Conservation (phyloP, 2,113 vertebrate genomes). For the Empidonax traillii region DNA sequence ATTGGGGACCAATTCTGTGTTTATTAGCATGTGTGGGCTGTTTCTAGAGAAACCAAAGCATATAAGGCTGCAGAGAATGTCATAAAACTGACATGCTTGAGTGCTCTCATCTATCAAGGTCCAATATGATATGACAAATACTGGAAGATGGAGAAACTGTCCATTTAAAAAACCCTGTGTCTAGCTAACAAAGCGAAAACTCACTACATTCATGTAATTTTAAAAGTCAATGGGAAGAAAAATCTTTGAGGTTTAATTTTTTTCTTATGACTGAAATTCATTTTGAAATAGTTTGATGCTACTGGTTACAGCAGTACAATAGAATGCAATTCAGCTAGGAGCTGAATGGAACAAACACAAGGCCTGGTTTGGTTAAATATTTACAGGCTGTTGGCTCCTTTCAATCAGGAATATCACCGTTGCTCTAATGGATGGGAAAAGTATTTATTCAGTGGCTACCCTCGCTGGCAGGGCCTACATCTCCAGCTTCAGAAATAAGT, state of each 20-base stretch:
- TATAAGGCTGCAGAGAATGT: neutral
- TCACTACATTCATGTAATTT: neutral
- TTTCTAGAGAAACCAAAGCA: neutral
- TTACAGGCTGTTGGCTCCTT: neutral
- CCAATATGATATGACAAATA: neutral
- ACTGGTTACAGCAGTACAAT: neutral
- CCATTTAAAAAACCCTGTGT: accelerated
- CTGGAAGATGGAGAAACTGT: neutral
- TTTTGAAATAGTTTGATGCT: neutral
- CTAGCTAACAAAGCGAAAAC: neutral
- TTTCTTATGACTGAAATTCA: neutral
- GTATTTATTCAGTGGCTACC: neutral
- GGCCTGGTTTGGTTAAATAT: neutral
- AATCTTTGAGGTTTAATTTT: neutral
- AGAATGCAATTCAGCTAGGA: neutral
- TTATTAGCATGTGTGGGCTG: neutral
- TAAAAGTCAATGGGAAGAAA: neutral
- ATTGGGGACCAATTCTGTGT: neutral
- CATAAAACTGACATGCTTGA: neutral
- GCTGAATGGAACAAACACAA: neutral
- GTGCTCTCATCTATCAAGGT: neutral
- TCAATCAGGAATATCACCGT: neutral
- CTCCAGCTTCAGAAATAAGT: neutral
- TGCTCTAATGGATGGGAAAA: neutral
- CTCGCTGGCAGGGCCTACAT: neutral